Evolutionary conservation across 2,113 vertebrate genomes (phyloP), one percentile per base, ranked within the genome.

Genomic region (Myanophis thanlyinensis): DNA sequence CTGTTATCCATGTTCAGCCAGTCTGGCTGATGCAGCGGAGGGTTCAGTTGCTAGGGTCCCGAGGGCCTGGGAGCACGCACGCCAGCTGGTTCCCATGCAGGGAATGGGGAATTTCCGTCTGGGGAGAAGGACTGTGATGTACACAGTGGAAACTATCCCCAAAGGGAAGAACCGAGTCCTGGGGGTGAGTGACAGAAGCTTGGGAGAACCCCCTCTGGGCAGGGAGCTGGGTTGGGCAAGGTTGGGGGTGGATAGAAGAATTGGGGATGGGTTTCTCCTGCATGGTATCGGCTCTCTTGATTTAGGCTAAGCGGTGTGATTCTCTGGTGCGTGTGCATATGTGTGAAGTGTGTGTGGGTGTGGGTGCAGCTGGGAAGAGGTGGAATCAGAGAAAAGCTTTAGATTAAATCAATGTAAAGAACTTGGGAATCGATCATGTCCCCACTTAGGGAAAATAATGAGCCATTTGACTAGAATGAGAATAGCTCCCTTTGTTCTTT

Each of bases 121-220:
- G 92, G 92, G 92, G 53, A 90, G 88, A 90, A 93, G 92, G 80
- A 85, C 73, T 30, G 92, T 93, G 92, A 93, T 93, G 92, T 93
- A 93, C 88, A 93, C 88, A 30, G 92, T 93, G 92, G 92, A 93
- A 90, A 90, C 92, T 54, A 93, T 93, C 20, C 92, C 92, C n/a
- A 93, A 93, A 90, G 92, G 92, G 88, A 93, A 93, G 88, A 93
- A 93, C 53, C 88, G 92, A 86, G 92, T 93, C 52, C 88, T 93
- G 80, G 92, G 92, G 92, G 92, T 93, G 88, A 93, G 92, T 93
- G 92, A 44, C 80, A 86, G 73, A 51, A 12, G 46, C 48, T 5
- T 35, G 80, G 87, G 87, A 51, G 73, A 30, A 47, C 27, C 22
- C 40, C n/a, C 84, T 59, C 54, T 35, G 48, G 40, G 73, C 27